Conservation (phyloP, 2,113 vertebrate genomes). For the Loxodonta africana region DNA sequence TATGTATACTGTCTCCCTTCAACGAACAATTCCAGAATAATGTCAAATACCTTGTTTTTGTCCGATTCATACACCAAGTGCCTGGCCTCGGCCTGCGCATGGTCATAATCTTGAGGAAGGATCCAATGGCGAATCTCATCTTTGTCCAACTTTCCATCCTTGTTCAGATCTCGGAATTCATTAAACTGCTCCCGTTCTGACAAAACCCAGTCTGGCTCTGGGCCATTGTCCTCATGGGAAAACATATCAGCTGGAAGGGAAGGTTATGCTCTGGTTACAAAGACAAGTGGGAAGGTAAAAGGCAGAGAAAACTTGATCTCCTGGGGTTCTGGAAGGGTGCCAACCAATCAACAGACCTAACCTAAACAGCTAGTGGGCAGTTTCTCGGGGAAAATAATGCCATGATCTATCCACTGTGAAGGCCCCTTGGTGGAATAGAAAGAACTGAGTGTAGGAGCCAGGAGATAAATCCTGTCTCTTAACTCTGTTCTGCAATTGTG, state of each 20-base stretch:
- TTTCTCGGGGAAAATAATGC: neutral
- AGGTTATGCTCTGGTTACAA: constrained; percentile 41
- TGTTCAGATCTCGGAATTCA: constrained; percentile 97
- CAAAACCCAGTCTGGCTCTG: constrained; percentile 97
- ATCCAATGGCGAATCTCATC: constrained; percentile 99
- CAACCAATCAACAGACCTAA: neutral
- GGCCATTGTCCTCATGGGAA: constrained; percentile 95
- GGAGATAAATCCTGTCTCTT: neutral
- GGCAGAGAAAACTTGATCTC: neutral
- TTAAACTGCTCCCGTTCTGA: constrained; percentile 97
- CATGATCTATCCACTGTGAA: neutral
- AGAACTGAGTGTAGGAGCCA: neutral
- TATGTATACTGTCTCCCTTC: neutral
- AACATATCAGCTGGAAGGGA: constrained; percentile 96
- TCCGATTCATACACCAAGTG: constrained; percentile 98
- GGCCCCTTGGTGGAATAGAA: accelerated
- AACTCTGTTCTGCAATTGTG: neutral
- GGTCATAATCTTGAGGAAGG: constrained; percentile 98
- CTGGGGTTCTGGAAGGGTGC: neutral
- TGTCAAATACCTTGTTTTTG: constrained; percentile 92
- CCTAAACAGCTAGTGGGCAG: neutral
- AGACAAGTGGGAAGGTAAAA: neutral
- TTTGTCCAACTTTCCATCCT: constrained; percentile 97
- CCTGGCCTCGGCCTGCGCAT: constrained; percentile 96
- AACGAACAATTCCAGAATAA: neutral